A percentile compares a stretch with the other conserved stretches of the same genome.
Evolutionary conservation across 2,888 invertebrate genomes (phyloP).

Genomic region (Chloroclysta siterata): DNA sequence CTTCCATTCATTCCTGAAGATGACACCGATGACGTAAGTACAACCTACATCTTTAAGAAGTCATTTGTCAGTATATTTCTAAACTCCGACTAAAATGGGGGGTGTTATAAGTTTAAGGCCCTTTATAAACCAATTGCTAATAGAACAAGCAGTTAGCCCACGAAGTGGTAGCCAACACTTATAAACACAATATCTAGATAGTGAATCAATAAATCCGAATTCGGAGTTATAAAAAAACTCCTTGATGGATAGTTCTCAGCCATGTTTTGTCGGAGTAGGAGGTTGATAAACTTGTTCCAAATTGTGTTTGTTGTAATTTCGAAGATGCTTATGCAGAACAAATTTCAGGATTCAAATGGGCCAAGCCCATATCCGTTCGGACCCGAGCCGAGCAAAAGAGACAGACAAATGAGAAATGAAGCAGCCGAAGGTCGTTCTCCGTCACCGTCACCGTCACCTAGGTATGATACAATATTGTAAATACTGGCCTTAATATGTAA

Average conservation of each 20-base stretch:
- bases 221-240: too few species aligned
- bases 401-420: constrained; percentile 58
- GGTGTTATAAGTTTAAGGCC: too few species aligned
- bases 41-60: background rate
- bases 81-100: too few species aligned
- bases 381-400: constrained; percentile 68
- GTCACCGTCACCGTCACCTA: constrained; percentile 39
- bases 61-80: background rate
- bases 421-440: constrained; percentile 50
- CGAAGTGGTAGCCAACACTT: too few species aligned
- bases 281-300: background rate
- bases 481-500: too few species aligned
- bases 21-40: constrained; percentile 58
- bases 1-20: constrained; percentile 51
- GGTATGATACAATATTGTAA: constrained; percentile 16
- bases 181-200: too few species aligned
- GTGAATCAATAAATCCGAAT: too few species aligned
- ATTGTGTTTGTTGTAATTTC: background rate
- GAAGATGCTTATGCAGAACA: background rate
- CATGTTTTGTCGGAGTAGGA: too few species aligned
- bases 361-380: constrained; percentile 55
- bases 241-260: too few species aligned
- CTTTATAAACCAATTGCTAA: too few species aligned
- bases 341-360: constrained; percentile 52
- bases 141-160: too few species aligned